Percentiles rank a stretch among this genome's conserved stretches.
These are phyloP conservation scores for Armadillidium nasatum DNA, from an alignment of 1,140 invertebrate species.

Conservation along the genomic window DNA sequence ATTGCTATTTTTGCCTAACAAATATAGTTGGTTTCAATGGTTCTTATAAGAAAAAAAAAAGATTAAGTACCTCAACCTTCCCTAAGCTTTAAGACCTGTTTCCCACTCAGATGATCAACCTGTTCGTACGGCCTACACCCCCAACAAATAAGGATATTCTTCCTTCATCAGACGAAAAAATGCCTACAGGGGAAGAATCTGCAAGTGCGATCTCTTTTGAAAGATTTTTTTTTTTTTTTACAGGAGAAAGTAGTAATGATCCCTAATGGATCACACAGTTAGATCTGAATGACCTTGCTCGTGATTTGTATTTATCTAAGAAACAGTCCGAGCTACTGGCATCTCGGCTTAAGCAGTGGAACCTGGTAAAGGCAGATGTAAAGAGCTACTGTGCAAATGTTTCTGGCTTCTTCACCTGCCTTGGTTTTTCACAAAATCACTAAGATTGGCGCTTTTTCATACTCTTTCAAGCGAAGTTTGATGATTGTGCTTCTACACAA, in stretches of 20 bases:
- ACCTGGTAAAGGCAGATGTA: slow-evolving; percentile 32
- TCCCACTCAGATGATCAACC: background rate
- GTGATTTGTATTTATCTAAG: slow-evolving; percentile 17
- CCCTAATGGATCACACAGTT: too few species aligned
- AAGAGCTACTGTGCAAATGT: slow-evolving; percentile 31
- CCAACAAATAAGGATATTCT: slow-evolving; percentile 19
- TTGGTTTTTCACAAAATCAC: slow-evolving; percentile 36
- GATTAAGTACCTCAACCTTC: slow-evolving; percentile 17
- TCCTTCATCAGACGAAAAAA: slow-evolving; percentile 26
- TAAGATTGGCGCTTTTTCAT: slow-evolving; percentile 39
- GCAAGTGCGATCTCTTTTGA: slow-evolving; percentile 27
- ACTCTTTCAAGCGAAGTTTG: slow-evolving; percentile 12
- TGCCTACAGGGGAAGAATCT: slow-evolving; percentile 25
- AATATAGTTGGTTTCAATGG: background rate
- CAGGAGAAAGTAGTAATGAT: too few species aligned
- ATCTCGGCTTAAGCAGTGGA: slow-evolving; percentile 29
- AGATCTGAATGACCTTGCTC: slow-evolving; percentile 20
- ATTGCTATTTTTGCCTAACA: slow-evolving; percentile 16
- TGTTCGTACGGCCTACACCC: slow-evolving; percentile 1
- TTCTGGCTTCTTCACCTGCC: slow-evolving; percentile 37
- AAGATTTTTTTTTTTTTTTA: background rate
- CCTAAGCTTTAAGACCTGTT: slow-evolving; percentile 14
- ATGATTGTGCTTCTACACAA: slow-evolving; percentile 37
- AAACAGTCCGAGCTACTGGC: slow-evolving; percentile 16
- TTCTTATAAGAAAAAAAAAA: background rate